A percentile compares a stretch with the other conserved stretches of the same genome.
Conservation (phyloP, 2,888 invertebrate genomes). For the Temnothorax rugatulus region DNA sequence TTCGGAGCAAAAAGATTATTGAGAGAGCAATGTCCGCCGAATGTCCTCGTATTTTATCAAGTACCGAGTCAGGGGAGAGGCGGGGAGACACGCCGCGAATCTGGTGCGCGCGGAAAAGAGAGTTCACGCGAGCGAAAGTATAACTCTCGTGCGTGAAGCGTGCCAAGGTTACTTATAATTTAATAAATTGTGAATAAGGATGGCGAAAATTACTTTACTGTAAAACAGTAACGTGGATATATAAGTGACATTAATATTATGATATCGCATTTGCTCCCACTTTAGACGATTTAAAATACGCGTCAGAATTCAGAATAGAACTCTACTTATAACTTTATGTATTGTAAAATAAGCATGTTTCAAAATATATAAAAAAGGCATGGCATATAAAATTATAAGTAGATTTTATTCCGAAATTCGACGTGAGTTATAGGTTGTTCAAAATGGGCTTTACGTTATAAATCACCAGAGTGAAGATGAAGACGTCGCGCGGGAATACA, state of each 20-base stretch:
- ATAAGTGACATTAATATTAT: not conserved
- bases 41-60: slow-evolving; percentile 55
- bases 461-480: not conserved
- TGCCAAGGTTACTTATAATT: slow-evolving; percentile 41
- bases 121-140: slow-evolving; percentile 22
- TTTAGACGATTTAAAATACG: not conserved
- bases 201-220: not conserved
- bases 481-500: not conserved
- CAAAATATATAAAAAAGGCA: not conserved
- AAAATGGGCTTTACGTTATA: not conserved
- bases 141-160: slow-evolving; percentile 15
- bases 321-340: not conserved
- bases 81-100: not conserved
- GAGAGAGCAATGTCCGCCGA: slow-evolving; percentile 43
- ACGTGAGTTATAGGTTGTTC: not conserved
- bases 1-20: slow-evolving; percentile 36
- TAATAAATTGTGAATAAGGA: not conserved
- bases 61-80: slow-evolving; percentile 5
- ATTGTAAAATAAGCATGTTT: not conserved
- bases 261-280: not conserved
- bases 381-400: not conserved
- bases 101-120: slow-evolving; percentile 1
- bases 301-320: not conserved
- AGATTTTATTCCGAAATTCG: not conserved
- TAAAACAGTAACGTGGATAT: not conserved